Evolutionary conservation across 2,888 invertebrate species (phyloP).

Genomic region (Leucophenga maculata): DNA sequence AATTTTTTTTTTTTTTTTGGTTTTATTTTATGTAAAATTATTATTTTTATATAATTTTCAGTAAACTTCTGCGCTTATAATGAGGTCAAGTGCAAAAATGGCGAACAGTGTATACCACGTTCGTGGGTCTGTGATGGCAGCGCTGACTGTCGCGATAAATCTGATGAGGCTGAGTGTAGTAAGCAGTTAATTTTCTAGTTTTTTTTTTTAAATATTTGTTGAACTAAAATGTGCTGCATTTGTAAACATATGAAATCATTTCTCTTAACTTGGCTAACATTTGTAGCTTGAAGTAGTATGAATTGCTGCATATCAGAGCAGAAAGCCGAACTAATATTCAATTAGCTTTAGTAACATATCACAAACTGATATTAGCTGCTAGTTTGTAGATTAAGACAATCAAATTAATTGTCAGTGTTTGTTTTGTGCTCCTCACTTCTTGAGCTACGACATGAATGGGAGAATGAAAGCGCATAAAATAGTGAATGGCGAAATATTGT

Average conservation of each 20-base stretch:
- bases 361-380: too few species aligned
- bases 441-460: too few species aligned
- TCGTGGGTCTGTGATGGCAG: conserved; percentile 81
- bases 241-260: background rate
- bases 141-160: conserved; percentile 79
- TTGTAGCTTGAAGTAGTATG: too few species aligned
- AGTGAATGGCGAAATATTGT: too few species aligned
- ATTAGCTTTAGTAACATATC: too few species aligned
- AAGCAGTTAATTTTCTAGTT: conserved; percentile 66
- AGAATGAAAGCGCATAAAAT: too few species aligned
- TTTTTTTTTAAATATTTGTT: background rate
- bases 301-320: too few species aligned
- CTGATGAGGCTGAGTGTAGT: conserved; percentile 82
- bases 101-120: conserved; percentile 79
- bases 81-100: conserved; percentile 79
- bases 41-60: conserved; percentile 37
- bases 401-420: too few species aligned
- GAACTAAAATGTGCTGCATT: background rate
- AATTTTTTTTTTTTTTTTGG: background rate
- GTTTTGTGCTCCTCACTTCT: too few species aligned
- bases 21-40: conserved; percentile 1
- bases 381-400: too few species aligned
- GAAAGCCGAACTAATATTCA: too few species aligned
- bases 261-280: too few species aligned
- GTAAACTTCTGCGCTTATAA: conserved; percentile 73